These are phyloP conservation scores for Gnathonemus echidnorhynchus DNA, from an alignment of 2,113 vertebrate genomes.

Conservation along the genomic window DNA sequence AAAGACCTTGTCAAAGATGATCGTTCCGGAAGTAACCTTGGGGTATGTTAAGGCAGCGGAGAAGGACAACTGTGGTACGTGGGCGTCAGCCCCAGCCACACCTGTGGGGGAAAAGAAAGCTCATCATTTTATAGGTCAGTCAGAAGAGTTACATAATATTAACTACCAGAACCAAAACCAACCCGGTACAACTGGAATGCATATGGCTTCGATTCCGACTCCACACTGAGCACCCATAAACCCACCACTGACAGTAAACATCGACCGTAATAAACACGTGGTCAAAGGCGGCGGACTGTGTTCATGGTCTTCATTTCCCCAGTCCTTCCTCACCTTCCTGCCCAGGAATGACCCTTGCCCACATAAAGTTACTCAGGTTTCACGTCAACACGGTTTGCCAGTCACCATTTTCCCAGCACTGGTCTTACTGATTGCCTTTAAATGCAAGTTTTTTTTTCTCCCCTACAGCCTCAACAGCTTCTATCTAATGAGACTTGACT, in stretches of 20 bases:
- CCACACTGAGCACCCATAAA: background rate
- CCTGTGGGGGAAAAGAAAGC: slow-evolving; percentile 52
- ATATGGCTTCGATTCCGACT: background rate
- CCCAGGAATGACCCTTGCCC: background rate
- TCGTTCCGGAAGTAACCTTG: slow-evolving; percentile 68
- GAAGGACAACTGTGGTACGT: slow-evolving; percentile 68
- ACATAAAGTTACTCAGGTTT: background rate
- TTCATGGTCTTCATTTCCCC: background rate
- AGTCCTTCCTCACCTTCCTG: background rate
- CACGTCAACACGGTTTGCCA: background rate
- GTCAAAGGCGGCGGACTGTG: background rate
- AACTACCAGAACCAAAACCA: background rate
- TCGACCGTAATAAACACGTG: background rate
- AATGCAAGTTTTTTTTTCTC: background rate
- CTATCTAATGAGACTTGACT: background rate
- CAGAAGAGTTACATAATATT: background rate
- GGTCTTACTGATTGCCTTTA: background rate
- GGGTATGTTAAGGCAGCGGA: slow-evolving; percentile 76
- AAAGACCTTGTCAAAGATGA: slow-evolving; percentile 80
- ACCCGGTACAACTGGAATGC: background rate
- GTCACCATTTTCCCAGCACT: background rate
- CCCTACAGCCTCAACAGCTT: background rate
- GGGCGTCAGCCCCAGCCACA: slow-evolving; percentile 60
- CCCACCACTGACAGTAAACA: background rate
- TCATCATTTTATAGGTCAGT: background rate